Base-by-base conservation (phyloP, 2,113 vertebrate species). In the Hippolais icterina region DNA sequence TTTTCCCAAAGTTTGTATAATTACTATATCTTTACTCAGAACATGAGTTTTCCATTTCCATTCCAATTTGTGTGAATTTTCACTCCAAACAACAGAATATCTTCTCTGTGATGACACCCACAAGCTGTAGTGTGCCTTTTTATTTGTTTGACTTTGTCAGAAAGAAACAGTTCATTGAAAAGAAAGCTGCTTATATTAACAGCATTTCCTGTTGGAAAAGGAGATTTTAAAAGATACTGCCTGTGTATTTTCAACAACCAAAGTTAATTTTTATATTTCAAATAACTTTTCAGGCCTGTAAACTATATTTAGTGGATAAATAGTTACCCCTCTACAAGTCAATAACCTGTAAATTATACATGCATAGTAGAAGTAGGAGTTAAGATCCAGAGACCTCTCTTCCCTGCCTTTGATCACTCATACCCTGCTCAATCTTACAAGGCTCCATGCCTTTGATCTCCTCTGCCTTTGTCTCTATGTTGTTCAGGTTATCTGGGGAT, bases 361-460 rank as follows among this genome's bases (percentile, higher is more conserved):
- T 86, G 79, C 83, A 12, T 59, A 63, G 46, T 50, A 54, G 63
- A 90, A 92, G 59, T 39, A 75, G 68, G 35, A 92, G 68, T 90
- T 89, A 83, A 92, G 91, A 94, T 86, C 79, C 71, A 95, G 88
- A 83, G 68, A 89, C 64, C 19, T 89, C 69, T 81, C n/a, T 87
- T 54, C 27, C 27, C 24, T 96, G 86, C 80, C 86, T 97, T 96
- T 97, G 96, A 97, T 96, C 96, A 92, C 68, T 83, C 76, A 63
- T n/a, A 93, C 33, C 83, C 76, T 95, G 86, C 93, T 96, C 89
- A 90, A 49, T 95, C 83, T 93, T 96, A 79, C 14, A 8, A 92
- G 42, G 15, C 64, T 90, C 53, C 0, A 7, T 44, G 71, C 66
- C 89, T 96, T 96, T 97, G 96, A 97, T 95, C 93, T 96, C 65